These are phyloP conservation scores for Drosophila percnosoma DNA, from an alignment of 2,888 invertebrate species.

Conservation along the genomic window DNA sequence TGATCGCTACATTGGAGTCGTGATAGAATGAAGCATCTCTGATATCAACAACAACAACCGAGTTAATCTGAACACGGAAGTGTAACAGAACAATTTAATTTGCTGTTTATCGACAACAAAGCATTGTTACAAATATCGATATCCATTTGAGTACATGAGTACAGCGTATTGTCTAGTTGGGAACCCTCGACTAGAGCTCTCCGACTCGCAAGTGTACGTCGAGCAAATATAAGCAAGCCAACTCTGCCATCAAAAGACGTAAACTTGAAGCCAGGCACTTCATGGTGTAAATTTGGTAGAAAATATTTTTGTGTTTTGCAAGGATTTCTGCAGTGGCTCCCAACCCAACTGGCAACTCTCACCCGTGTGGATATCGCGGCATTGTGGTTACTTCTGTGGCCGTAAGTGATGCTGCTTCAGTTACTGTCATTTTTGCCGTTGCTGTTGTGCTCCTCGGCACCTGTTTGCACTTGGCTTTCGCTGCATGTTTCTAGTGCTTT, in stretches of 20 bases:
- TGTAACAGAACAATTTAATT: background rate
- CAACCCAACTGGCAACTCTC: constrained; percentile 16
- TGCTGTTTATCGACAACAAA: background rate
- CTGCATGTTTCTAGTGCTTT: constrained; percentile 41
- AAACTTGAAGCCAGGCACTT: constrained; percentile 55
- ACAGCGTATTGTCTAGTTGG: background rate
- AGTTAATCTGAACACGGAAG: background rate
- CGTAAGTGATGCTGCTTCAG: constrained; percentile 35
- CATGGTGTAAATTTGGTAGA: constrained; percentile 72
- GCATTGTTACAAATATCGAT: background rate
- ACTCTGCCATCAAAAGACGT: constrained; percentile 62
- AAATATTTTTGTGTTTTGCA: constrained; percentile 72
- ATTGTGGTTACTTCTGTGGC: constrained; percentile 53
- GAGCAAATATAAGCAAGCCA: constrained; percentile 38
- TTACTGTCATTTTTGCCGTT: background rate
- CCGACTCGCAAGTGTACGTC: constrained; percentile 5
- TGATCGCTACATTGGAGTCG: background rate
- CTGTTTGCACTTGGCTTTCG: constrained; percentile 60
- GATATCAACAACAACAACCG: background rate
- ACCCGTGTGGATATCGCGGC: constrained; percentile 26
- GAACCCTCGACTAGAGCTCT: background rate
- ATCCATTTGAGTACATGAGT: background rate
- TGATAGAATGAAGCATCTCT: background rate
- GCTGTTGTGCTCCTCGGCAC: constrained; percentile 47
- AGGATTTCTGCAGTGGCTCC: constrained; percentile 67